Base-by-base conservation (phyloP, 2,888 invertebrate species). In the Acheta domesticus region DNA sequence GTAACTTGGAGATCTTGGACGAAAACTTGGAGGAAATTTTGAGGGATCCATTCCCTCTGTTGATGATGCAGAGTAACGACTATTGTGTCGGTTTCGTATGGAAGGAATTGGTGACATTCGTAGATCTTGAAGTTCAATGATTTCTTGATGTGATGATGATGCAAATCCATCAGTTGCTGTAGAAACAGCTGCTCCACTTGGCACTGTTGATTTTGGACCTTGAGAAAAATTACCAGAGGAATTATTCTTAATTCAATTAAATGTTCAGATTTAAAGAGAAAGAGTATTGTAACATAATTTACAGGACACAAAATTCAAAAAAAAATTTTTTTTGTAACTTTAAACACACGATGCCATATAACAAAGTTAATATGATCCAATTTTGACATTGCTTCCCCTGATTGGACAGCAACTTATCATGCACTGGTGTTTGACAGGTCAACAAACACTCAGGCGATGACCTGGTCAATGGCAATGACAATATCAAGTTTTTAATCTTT, bases 81-180 rank as follows among this genome's bases (percentile, higher is more conserved):
- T 83, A 84, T 91, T 91, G 82, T 93, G 91, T 77, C 91, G 91
- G 89, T 87, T 92, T 83, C 93, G 90, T 85, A 92, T 92, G 83
- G 91, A 95, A 84, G 93, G 94, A 87, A 96, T 92, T 23, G 95
- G 95, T 84, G 95, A 95, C 91, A 95, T 91, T 83, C 93, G 89
- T 74, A 95, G 90, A 85, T 97, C 97, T 85, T 96, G 94, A 79
- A 97, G 90, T 85, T 97, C 96, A 85, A 96, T 96, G 84, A 97
- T 96, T 86, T 96, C 96, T 84, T 93, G 93, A 79, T 84, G 85
- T 80, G 84, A 83, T n/a, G 84, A 78, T 62, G 79, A 49, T 20
- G 80, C 73, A 77, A 79, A 80, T 50, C 77, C 80, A 77, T 81
- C 80, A 12, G 79, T 77, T 49, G 78, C 79, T 19, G 80, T 78